Percentiles rank a stretch among this genome's conserved stretches.
Evolutionary conservation across 1,140 invertebrate genomes (phyloP).

Genomic region (Penaeus chinensis): DNA sequence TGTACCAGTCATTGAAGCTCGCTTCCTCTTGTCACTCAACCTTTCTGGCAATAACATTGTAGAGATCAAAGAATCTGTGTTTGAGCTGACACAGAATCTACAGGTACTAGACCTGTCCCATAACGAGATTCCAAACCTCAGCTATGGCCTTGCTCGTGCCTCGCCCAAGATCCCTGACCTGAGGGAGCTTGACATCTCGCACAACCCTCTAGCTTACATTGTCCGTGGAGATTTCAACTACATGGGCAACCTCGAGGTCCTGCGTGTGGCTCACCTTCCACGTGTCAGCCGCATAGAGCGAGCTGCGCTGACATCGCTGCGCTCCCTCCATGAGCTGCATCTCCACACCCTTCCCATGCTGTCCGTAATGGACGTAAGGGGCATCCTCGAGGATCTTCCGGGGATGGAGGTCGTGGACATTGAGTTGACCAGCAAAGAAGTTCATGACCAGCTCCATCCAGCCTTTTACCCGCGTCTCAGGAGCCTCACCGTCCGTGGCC

Average conservation of each 20-base stretch:
- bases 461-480: constrained; percentile 82
- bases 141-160: constrained; percentile 69
- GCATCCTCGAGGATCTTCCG: constrained; percentile 74
- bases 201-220: constrained; percentile 80
- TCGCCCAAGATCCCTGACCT: constrained; percentile 78
- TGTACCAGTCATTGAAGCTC: constrained; percentile 80
- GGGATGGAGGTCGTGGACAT: constrained; percentile 76
- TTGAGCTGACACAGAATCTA: constrained; percentile 82
- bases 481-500: constrained; percentile 80
- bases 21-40: constrained; percentile 85
- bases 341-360: constrained; percentile 81
- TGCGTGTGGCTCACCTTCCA: constrained; percentile 78
- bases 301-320: constrained; percentile 80
- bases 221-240: constrained; percentile 80
- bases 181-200: constrained; percentile 80
- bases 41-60: constrained; percentile 82
- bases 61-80: constrained; percentile 75
- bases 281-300: constrained; percentile 83
- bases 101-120: constrained; percentile 82
- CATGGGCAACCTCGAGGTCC: constrained; percentile 74
- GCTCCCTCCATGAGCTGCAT: constrained; percentile 77
- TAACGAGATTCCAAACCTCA: constrained; percentile 77
- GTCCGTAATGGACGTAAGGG: constrained; percentile 85
- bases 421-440: constrained; percentile 85
- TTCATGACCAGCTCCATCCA: constrained; percentile 84